Evolutionary conservation across 2,888 invertebrate species (phyloP), one percentile per base, ranked within the genome.

Genomic region (Lycophotia porphyrea): DNA sequence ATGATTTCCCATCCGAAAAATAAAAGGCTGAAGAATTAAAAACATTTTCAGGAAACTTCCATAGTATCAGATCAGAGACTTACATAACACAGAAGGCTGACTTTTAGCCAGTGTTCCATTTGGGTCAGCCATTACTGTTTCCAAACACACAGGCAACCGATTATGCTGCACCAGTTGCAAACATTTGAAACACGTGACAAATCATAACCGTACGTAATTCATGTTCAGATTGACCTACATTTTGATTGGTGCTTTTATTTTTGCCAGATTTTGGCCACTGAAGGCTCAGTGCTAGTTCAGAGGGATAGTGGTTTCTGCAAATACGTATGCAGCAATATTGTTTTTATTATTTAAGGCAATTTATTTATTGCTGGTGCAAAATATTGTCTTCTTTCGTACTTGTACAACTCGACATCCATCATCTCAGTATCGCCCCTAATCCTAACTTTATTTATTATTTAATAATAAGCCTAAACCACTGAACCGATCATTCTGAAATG

Each of bases 131-230:
- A 67, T 76, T 58, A 71, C 42, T 47, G 60, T 69, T 60, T 44
- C n/a, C n/a, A n/a, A n/a, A 7, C 31, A 34, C 5, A 44, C 61
- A 68, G 34, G 47, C 39, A 71, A 31, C 67, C n/a, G 77, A 52
- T 71, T 71, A 80, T 75, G 34, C 27, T 65, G 27, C n/a, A 70
- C 27, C 21, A 42, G 77, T 31, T 36, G 24, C 52, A 61, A 55
- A 65, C 73, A 78, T 66, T 66, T 81, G 78, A 61, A 55, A 65
- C 73, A 78, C 69, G 69, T 81, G 78, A 66, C 69, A 36, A 61
- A 58, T 70, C n/a, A 31, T 61, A 27, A 70, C 8, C n/a, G 31
- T 31, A 39, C 60, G 18, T 15, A 34, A 18, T 31, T 63, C 24
- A 7, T 15, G 27, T 55, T 49, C 8, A 5, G n/a, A 31, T 31